Evolutionary conservation across 2,113 vertebrate genomes (phyloP), one percentile per base, ranked within the genome.

Genomic region (Sinosuthora webbiana): DNA sequence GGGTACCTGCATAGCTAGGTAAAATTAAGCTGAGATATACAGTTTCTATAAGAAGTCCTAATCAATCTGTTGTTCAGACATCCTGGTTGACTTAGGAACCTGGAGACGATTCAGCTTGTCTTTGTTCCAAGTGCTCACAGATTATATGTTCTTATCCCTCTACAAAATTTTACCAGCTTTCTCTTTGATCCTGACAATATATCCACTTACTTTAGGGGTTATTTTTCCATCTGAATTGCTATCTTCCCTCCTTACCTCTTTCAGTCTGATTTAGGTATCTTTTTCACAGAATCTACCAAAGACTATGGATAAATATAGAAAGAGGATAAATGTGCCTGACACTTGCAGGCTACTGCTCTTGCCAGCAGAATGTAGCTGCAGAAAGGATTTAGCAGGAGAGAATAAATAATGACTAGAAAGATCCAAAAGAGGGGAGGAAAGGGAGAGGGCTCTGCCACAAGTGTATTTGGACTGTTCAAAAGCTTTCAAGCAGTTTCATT

Each of bases 301-400:
- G 73, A 81, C 55, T 74, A 33, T 59, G 55, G 59, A 89, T 95
- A 94, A 92, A 96, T 93, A 87, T 55, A 94, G 89, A 81, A 87
- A 39, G 50, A 76, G 42, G 35, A 96, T 93, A 91, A 92, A 96
- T 91, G 42, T 83, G n/a, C 59, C 73, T 91, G 89, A 91, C 37
- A 65, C 60, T 94, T 78, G n/a, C 73, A 91, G 80, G 50, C 80
- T 92, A 63, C 73, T 83, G 37, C 50, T 92, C 59, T 69, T 56
- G 2, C 59, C 68, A 89, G 60, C 42, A 81, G 79, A 90, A 94
- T 67, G 76, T 86, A 77, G 68, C 73, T 70, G 59, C 92, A 93
- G 83, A 92, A 81, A 65, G 55, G 42, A 91, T 91, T 94, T 83
- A 94, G 25, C n/a, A 71, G 28, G 13, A 86, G 50, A 74, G 68